Evolutionary conservation across 2,113 vertebrate species (phyloP).

Genomic region (Pelusios castaneus): DNA sequence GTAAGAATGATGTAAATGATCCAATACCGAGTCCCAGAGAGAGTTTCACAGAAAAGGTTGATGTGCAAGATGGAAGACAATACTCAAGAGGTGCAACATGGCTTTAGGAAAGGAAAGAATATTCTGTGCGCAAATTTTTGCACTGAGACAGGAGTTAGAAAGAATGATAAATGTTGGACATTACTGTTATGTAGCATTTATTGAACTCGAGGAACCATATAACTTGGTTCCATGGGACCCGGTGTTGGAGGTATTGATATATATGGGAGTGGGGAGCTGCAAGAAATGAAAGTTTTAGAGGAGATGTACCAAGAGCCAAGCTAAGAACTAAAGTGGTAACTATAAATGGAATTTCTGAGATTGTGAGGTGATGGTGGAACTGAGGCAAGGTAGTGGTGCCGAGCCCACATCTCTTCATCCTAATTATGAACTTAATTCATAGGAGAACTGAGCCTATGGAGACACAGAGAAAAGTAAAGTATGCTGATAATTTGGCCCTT

Average conservation of each 20-base stretch:
- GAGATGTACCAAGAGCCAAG: not conserved
- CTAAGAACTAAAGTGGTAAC: not conserved
- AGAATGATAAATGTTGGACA: not conserved
- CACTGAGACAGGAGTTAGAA: not conserved
- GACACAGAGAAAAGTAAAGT: not conserved
- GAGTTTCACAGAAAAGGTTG: not conserved
- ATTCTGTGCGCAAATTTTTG: not conserved
- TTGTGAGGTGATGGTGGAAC: not conserved
- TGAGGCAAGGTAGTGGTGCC: not conserved
- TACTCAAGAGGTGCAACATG: not conserved
- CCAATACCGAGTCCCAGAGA: not conserved
- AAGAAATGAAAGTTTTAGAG: not conserved
- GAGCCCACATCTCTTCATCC: not conserved
- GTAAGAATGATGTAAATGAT: too few species aligned
- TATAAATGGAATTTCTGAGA: not conserved
- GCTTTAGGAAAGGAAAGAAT: not conserved
- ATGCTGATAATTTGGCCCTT: not conserved
- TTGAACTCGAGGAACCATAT: not conserved
- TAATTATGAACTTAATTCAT: not conserved
- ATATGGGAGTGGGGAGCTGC: not conserved
- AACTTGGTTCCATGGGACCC: not conserved
- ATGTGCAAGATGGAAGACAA: not conserved
- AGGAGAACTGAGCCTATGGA: not conserved
- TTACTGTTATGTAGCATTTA: not conserved
- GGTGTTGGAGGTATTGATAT: not conserved